phyloP scores from a whole-genome alignment of 1,140 invertebrate species.

The Drosophila ogumai region DNA sequence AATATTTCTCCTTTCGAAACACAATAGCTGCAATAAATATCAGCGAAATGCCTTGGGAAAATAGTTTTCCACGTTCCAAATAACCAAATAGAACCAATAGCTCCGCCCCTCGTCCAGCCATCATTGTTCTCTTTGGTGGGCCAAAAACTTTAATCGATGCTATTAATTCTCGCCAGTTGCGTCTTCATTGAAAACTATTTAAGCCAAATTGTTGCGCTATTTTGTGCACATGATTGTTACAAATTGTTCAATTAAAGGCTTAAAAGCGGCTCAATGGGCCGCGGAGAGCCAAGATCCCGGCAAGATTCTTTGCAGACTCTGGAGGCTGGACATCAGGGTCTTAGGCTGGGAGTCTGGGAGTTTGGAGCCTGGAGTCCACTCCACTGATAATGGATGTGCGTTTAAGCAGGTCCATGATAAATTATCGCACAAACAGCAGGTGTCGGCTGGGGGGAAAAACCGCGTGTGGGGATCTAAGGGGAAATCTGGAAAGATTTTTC shows the following conservation, averaged over 20 bases:
- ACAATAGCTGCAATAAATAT: neutral
- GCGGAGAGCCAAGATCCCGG: constrained; percentile 18
- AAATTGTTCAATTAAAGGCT: constrained; percentile 83
- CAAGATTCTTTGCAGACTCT: neutral
- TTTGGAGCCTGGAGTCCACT: constrained; percentile 29
- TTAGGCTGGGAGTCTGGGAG: constrained; percentile 14
- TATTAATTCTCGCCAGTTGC: constrained; percentile 69
- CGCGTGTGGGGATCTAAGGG: constrained; percentile 62
- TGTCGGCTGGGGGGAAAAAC: constrained; percentile 64
- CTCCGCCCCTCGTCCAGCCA: neutral
- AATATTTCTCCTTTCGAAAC: neutral
- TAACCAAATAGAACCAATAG: constrained; percentile 9
- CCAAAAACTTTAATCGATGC: constrained; percentile 52
- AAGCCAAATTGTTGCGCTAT: constrained; percentile 83
- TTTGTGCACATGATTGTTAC: constrained; percentile 83
- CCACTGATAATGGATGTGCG: constrained; percentile 75
- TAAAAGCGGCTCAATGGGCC: constrained; percentile 55
- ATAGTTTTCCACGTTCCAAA: constrained; percentile 39
- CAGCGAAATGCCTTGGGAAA: constrained; percentile 6
- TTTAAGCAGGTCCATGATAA: constrained; percentile 79
- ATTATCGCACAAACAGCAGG: constrained; percentile 71
- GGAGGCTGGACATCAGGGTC: constrained; percentile 31
- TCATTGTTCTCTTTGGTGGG: constrained; percentile 50
- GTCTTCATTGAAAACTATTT: constrained; percentile 81
- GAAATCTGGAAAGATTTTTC: constrained; percentile 44